phyloP scores from a whole-genome alignment of 2,797 vertebrate species.

The Dryobates pubescens region DNA sequence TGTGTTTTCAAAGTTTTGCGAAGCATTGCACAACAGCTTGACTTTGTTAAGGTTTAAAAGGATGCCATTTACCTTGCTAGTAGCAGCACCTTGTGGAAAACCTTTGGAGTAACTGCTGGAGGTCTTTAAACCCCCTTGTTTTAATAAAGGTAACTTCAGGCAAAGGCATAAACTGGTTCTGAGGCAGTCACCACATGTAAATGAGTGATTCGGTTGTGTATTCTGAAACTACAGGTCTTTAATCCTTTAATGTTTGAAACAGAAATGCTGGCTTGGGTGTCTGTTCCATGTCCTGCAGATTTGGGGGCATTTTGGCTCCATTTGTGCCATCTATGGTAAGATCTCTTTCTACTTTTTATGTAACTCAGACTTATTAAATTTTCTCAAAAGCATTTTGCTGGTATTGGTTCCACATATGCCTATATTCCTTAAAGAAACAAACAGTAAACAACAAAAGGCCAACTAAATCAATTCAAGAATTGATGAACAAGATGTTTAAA shows the following conservation, averaged over 20 bases:
- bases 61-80: background rate
- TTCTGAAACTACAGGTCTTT: background rate
- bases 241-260: constrained; percentile 11
- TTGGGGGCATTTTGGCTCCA: constrained; percentile 88
- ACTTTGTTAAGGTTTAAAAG: background rate
- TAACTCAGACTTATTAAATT: background rate
- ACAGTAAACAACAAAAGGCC: no score
- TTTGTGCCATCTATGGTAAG: constrained; percentile 89
- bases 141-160: no score
- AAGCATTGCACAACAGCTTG: background rate
- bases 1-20: no score
- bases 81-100: background rate
- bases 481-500: background rate
- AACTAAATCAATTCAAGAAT: background rate
- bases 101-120: background rate
- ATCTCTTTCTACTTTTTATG: background rate
- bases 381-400: background rate
- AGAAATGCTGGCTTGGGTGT: constrained; percentile 90
- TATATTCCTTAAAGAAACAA: background rate
- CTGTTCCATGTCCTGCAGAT: constrained; percentile 90
- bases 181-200: background rate
- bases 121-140: background rate
- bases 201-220: background rate
- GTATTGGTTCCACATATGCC: background rate
- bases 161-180: background rate